Evolutionary conservation across 1,140 invertebrate genomes (phyloP).

Genomic region (Leptinotarsa lineolata): DNA sequence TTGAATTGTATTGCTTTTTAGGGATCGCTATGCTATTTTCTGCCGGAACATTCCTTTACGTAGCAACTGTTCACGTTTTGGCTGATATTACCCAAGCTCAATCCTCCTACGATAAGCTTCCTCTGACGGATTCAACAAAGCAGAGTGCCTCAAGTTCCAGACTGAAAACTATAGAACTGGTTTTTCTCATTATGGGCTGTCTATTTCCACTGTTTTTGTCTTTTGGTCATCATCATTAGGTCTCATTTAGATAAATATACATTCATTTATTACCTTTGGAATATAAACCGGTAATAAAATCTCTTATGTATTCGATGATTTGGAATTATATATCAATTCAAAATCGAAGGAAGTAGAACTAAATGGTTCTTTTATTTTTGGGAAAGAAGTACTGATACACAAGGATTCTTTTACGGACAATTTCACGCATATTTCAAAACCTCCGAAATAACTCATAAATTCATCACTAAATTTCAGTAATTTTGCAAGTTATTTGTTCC

Average conservation of each 20-base stretch:
- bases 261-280: background rate
- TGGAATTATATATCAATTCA: too few species aligned
- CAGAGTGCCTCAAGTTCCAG: constrained; percentile 55
- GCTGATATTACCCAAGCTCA: constrained; percentile 80
- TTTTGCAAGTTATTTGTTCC: too few species aligned
- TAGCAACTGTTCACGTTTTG: constrained; percentile 96
- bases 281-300: too few species aligned
- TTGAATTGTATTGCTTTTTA: constrained; percentile 51
- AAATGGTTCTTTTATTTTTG: too few species aligned
- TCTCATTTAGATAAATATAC: background rate
- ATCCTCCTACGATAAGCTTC: constrained; percentile 48
- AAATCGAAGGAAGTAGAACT: too few species aligned
- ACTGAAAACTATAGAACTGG: constrained; percentile 73
- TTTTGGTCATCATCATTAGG: constrained; percentile 89
- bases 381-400: too few species aligned
- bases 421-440: too few species aligned
- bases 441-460: too few species aligned
- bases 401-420: too few species aligned
- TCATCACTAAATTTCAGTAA: too few species aligned
- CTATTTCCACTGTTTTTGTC: constrained; percentile 86
- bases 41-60: constrained; percentile 97
- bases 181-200: constrained; percentile 82
- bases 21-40: constrained; percentile 98
- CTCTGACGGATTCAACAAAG: constrained; percentile 52
- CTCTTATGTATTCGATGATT: too few species aligned